Percentiles rank a stretch among this genome's conserved stretches.
phyloP scores from a whole-genome alignment of 2,797 vertebrate genomes.

The Hipposideros larvatus region DNA sequence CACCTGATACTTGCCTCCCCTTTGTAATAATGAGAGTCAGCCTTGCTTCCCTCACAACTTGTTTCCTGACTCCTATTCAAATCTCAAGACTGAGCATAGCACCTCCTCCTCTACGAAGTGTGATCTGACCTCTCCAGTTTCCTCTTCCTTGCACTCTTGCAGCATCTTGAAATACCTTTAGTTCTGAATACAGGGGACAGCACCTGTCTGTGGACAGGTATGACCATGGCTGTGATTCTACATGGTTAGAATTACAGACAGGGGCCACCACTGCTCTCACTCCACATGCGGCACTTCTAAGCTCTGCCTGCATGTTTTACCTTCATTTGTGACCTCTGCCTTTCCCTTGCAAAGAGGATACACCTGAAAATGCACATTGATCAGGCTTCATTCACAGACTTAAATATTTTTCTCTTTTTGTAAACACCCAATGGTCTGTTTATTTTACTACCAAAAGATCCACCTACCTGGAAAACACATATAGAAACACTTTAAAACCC shows the following conservation, averaged over 20 bases:
- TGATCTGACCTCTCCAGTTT: neutral
- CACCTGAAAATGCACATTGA: neutral
- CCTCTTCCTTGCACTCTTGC: neutral
- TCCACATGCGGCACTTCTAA: too few species aligned
- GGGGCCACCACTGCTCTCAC: neutral
- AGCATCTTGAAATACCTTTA: neutral
- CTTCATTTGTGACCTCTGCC: neutral
- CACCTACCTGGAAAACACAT: neutral
- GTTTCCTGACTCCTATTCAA: neutral
- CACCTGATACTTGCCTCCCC: neutral
- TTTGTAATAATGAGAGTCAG: neutral
- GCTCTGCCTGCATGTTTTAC: neutral
- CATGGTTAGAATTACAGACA: neutral
- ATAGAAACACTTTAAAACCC: neutral
- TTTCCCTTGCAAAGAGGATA: neutral
- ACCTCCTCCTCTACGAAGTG: neutral
- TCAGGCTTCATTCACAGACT: neutral
- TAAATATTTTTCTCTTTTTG: neutral
- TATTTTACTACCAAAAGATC: neutral
- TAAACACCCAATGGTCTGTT: neutral
- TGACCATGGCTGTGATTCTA: neutral
- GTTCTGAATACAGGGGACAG: neutral
- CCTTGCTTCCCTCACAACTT: neutral
- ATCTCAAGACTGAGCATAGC: neutral
- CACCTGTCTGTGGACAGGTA: neutral